Evolutionary conservation across 2,888 invertebrate genomes (phyloP).

Genomic region (Hemithea aestivaria): DNA sequence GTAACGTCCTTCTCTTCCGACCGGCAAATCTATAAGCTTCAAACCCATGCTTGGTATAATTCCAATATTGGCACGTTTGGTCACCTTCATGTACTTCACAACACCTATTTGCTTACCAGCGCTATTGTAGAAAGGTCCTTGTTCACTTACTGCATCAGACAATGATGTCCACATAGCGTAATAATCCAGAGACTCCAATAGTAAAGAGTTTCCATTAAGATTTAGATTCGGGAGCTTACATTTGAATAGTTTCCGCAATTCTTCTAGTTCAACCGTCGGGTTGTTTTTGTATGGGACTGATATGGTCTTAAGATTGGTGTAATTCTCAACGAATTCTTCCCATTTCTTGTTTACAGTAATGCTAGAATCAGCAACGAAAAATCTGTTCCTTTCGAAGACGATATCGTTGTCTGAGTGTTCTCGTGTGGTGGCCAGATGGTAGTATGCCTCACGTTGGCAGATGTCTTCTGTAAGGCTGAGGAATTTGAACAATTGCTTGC

Average conservation of each 20-base stretch:
- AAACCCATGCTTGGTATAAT: conserved; percentile 5
- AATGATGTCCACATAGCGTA: conserved; percentile 31
- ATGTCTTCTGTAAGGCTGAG: conserved; percentile 27
- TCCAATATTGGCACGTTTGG: conserved; percentile 18
- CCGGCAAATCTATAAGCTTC: conserved; percentile 27
- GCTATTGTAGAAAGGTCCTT: conserved; percentile 25
- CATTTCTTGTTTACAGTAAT: conserved; percentile 23
- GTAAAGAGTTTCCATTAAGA: conserved; percentile 30
- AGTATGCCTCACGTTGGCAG: conserved; percentile 25
- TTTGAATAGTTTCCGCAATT: conserved; percentile 16
- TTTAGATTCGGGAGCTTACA: conserved; percentile 13
- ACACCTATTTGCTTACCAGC: conserved; percentile 25
- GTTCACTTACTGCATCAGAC: conserved; percentile 20
- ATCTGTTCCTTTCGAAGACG: conserved; percentile 20
- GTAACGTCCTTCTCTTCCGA: conserved; percentile 25
- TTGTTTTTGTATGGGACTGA: conserved; percentile 22
- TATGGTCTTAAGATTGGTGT: conserved; percentile 19
- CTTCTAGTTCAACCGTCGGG: conserved; percentile 11
- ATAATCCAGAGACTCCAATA: conserved; percentile 31
- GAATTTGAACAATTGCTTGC: conserved; percentile 24
- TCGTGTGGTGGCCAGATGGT: conserved; percentile 20
- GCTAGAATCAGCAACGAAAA: conserved; percentile 29
- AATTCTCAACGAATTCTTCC: conserved; percentile 20
- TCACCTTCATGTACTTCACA: conserved; percentile 30
- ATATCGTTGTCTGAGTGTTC: conserved; percentile 16